Evolutionary conservation across 2,888 invertebrate genomes (phyloP).

Genomic region (Latheticus oryzae): DNA sequence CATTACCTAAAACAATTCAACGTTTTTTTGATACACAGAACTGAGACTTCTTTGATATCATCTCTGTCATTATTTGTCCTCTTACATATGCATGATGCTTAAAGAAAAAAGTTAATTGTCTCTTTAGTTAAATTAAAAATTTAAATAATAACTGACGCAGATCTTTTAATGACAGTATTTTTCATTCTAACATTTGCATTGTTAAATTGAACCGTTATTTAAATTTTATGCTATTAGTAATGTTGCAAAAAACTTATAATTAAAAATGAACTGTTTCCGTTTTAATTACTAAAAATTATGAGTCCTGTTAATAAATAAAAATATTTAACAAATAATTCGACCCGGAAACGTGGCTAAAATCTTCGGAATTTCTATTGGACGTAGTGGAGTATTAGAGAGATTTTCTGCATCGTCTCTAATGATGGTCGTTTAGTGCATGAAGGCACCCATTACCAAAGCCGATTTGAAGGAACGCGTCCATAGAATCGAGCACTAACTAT

Average conservation of each 20-base stretch:
- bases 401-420: slow-evolving; percentile 23
- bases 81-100: slow-evolving; percentile 17
- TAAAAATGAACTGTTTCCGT: too few relatives aligned
- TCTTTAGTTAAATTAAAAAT: slow-evolving; percentile 13
- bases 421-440: slow-evolving; percentile 16
- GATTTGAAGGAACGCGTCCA: slow-evolving; percentile 26
- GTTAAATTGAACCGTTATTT: too few relatives aligned
- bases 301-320: too few relatives aligned
- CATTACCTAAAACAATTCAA: background rate
- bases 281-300: too few relatives aligned
- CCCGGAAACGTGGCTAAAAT: too few relatives aligned
- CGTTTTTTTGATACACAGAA: background rate
- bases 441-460: slow-evolving; percentile 20
- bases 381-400: background rate
- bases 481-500: slow-evolving; percentile 14
- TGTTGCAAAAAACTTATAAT: too few relatives aligned
- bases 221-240: too few relatives aligned
- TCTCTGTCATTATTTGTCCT: slow-evolving; percentile 8
- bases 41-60: slow-evolving; percentile 3
- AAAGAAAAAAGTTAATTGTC: slow-evolving; percentile 22
- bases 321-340: too few relatives aligned
- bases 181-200: too few relatives aligned
- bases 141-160: slow-evolving; percentile 11
- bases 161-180: background rate
- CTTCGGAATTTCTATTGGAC: slow-evolving; percentile 23